phyloP scores from a whole-genome alignment of 2,888 invertebrate species.

The Caenorhabditis wallacei region DNA sequence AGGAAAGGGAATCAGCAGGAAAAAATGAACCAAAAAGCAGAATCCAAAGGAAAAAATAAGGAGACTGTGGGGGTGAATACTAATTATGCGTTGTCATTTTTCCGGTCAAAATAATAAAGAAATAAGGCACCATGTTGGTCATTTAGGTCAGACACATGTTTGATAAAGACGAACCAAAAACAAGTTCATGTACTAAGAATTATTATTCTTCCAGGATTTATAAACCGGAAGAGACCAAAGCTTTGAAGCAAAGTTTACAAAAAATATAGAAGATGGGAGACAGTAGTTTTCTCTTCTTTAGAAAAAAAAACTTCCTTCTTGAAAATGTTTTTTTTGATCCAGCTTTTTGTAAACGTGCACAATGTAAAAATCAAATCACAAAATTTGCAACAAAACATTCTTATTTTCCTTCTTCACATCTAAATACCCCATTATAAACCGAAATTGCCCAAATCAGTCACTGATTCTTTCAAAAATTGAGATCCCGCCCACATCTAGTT shows the following conservation, averaged over 20 bases:
- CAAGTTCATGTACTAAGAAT: neutral
- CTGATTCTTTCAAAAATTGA: neutral
- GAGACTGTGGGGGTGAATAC: constrained; percentile 15
- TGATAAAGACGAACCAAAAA: neutral
- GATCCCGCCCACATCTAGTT: neutral
- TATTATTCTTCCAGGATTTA: neutral
- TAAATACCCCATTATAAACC: neutral
- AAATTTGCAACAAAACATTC: neutral
- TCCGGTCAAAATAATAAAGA: constrained; percentile 34
- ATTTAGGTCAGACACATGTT: constrained; percentile 1
- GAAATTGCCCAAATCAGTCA: constrained; percentile 15
- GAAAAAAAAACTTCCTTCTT: too few species aligned
- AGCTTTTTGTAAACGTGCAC: constrained; percentile 1
- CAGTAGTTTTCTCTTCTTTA: too few species aligned
- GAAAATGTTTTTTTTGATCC: neutral
- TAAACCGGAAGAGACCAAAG: too few species aligned
- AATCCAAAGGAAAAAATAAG: constrained; percentile 23
- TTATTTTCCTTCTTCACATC: constrained; percentile 2
- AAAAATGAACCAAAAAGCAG: constrained; percentile 19
- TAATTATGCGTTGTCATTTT: constrained; percentile 14
- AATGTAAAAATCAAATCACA: neutral
- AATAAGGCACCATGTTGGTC: constrained; percentile 28
- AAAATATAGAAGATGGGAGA: too few species aligned
- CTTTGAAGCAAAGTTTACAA: too few species aligned
- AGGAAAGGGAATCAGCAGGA: neutral